phyloP scores from a whole-genome alignment of 2,113 vertebrate species.

The Coreoperca whiteheadi region DNA sequence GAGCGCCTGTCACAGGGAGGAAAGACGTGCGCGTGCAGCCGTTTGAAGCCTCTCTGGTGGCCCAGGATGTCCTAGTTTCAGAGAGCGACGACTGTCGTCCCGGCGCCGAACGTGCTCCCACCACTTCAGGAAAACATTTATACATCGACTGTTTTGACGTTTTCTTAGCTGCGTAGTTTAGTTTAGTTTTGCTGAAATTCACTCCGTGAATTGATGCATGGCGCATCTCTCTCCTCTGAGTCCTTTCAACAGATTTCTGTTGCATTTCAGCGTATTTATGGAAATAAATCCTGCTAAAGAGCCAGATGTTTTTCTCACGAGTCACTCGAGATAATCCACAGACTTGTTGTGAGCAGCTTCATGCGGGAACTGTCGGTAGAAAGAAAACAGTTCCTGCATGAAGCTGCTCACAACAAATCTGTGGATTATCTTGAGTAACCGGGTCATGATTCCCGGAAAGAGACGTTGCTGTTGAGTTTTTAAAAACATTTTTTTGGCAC shows the following conservation, averaged over 20 bases:
- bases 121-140: slow-evolving; percentile 31
- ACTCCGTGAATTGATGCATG: background rate
- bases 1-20: background rate
- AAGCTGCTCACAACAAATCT: no score
- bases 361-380: no score
- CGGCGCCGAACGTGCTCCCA: slow-evolving; percentile 1
- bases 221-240: background rate
- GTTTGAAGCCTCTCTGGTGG: slow-evolving; percentile 47
- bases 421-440: no score
- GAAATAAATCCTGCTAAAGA: background rate
- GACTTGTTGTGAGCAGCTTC: no score
- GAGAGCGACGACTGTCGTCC: slow-evolving; percentile 20
- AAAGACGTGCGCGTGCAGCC: background rate
- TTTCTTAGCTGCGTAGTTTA: slow-evolving; percentile 12
- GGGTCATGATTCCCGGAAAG: no score
- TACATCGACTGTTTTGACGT: slow-evolving; percentile 10
- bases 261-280: background rate
- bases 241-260: background rate
- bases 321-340: no score
- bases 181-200: slow-evolving; percentile 28
- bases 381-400: no score
- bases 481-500: no score
- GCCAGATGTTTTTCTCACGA: background rate
- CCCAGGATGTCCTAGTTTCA: slow-evolving; percentile 39
- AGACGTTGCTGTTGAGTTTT: no score